Evolutionary conservation across 2,888 invertebrate species (phyloP), one percentile per base, ranked within the genome.

Genomic region (Drosophila koepferae): DNA sequence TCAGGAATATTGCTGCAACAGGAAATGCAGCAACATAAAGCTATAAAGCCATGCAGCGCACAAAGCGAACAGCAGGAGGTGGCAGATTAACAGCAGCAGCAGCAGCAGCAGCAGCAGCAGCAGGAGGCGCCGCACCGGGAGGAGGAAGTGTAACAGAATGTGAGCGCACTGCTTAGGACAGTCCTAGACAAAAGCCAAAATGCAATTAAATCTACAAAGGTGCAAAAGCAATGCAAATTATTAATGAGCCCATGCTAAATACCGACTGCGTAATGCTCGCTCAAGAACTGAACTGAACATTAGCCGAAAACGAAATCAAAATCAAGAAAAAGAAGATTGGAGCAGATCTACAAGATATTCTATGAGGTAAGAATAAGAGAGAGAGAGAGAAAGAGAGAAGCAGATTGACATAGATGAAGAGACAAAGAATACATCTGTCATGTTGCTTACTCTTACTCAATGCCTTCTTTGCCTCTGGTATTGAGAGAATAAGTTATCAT

Each of bases 1-100:
- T 77, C 82, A 82, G 72, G 75, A 71, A 80, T 77, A 66, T 75
- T 56, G 68, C 80, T 59, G 79, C 64, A 77, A 73, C 70, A 65
- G 73, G 46, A 80, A 77, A 66, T 80, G 81, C 75, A 71, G 61
- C 70, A 41, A 31, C 71, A 80, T 74, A 80, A 80, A 77, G 77
- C 65, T 36, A 69, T 41, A 51, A 63, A 61, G 43, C 43, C 49
- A 65, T 8, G 18, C 23, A 16, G 40, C 4, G 20, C 31, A 63
- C 63, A 58, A 63, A 23, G 38, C n/a, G 16, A 44, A 6, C 63
- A 46, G 28, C 23, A 46, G 46, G 14, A 41, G 3, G 16, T 16
- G 16, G 16, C 28, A 28, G 28, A 28, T 28, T 28, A 28, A 28
- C 12, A 41, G n/a, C 41, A 7, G 53, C 10, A 18, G n/a, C 8